Evolutionary conservation across 1,140 invertebrate species (phyloP).

Genomic region (Psix sp.): DNA sequence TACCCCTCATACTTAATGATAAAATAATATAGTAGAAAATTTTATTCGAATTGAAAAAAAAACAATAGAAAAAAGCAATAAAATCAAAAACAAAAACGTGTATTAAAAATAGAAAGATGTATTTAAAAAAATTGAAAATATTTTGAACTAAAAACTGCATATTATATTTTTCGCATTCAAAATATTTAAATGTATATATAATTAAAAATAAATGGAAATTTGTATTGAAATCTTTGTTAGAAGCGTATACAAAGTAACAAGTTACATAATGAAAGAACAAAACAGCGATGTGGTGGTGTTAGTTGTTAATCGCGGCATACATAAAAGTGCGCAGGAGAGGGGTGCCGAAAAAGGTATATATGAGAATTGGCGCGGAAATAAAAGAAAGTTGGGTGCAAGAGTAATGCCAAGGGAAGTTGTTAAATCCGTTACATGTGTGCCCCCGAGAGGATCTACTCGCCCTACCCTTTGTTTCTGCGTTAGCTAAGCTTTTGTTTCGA

Average conservation of each 20-base stretch:
- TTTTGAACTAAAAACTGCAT: no score
- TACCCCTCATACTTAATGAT: no score
- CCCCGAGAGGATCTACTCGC: constrained; percentile 68
- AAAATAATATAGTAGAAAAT: no score
- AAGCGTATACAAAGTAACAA: constrained; percentile 28
- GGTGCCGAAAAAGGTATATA: constrained; percentile 56
- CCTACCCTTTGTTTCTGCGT: constrained; percentile 74
- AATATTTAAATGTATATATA: no score
- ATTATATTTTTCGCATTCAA: no score
- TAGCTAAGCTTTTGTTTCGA: constrained; percentile 76
- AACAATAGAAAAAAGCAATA: no score
- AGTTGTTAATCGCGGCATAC: constrained; percentile 51
- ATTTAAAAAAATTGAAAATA: background rate
- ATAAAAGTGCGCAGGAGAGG: constrained; percentile 49
- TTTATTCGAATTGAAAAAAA: no score
- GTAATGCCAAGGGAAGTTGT: constrained; percentile 76
- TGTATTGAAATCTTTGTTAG: constrained; percentile 14
- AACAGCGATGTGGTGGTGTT: constrained; percentile 13
- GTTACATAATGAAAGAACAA: constrained; percentile 40
- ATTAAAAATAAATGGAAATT: no score
- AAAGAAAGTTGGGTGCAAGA: constrained; percentile 73
- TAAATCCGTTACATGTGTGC: constrained; percentile 76
- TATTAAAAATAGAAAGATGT: background rate
- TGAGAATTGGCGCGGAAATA: constrained; percentile 64
- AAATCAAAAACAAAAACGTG: constrained; percentile 32